Evolutionary conservation across 2,113 vertebrate genomes (phyloP).

Genomic region (Zapus hudsonius): DNA sequence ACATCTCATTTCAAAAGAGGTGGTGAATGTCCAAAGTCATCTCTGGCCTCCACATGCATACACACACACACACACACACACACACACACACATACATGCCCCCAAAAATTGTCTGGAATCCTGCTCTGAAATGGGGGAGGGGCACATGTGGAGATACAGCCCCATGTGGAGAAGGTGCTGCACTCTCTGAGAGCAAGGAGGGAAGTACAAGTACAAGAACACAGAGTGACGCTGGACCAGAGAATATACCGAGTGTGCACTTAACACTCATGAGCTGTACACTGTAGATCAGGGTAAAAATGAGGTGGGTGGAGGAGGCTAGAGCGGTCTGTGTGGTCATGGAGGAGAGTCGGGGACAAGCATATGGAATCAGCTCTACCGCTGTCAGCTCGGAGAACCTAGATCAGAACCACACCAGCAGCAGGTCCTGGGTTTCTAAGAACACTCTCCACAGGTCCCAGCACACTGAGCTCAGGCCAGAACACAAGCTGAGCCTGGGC

Average conservation of each 20-base stretch:
- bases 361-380: background rate
- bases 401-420: background rate
- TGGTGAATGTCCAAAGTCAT: background rate
- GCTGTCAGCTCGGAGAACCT: background rate
- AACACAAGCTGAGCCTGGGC: background rate
- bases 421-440: background rate
- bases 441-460: background rate
- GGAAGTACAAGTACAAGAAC: background rate
- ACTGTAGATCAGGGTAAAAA: background rate
- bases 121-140: background rate
- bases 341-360: background rate
- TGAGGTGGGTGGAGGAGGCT: background rate
- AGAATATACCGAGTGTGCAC: background rate
- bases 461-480: background rate
- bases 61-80: background rate
- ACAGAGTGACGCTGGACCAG: too few species aligned
- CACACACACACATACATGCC: background rate
- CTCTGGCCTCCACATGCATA: background rate
- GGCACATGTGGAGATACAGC: background rate
- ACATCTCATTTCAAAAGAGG: background rate
- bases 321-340: background rate
- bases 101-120: background rate
- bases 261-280: background rate
- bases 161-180: background rate
- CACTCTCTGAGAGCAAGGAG: background rate